phyloP scores from a whole-genome alignment of 2,888 invertebrate genomes.

The Limnephilus lunatus region DNA sequence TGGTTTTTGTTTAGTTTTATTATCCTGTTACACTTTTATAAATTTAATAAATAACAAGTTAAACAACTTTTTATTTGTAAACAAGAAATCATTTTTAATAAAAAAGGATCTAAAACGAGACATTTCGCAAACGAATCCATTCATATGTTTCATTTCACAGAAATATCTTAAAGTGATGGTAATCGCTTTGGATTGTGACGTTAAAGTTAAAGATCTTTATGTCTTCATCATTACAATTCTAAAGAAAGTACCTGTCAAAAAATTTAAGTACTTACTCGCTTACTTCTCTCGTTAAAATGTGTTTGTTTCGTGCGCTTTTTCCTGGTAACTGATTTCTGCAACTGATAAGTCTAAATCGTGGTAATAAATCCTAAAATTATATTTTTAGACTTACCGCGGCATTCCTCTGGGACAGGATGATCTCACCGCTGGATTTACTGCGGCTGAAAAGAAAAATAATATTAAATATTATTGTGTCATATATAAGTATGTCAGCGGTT shows the following conservation, averaged over 20 bases:
- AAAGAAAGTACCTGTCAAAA: background rate
- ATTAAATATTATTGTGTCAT: background rate
- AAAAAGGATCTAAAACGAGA: background rate
- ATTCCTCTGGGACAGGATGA: constrained; percentile 66
- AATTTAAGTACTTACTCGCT: background rate
- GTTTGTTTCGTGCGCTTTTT: background rate
- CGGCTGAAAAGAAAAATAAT: constrained; percentile 70
- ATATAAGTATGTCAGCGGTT: background rate
- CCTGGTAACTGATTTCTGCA: constrained; percentile 11
- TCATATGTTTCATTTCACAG: background rate
- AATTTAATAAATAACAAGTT: background rate
- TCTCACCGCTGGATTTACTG: constrained; percentile 76
- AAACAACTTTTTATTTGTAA: background rate
- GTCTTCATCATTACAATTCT: background rate
- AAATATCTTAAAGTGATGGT: background rate
- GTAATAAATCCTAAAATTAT: background rate
- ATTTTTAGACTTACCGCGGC: constrained; percentile 57
- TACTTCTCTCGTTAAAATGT: background rate
- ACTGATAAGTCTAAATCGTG: constrained; percentile 8
- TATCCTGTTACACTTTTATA: background rate
- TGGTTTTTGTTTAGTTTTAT: background rate
- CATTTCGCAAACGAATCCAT: background rate
- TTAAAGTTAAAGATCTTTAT: background rate
- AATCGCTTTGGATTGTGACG: background rate
- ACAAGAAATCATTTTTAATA: background rate